Base-by-base conservation (phyloP, 2,797 vertebrate genomes). In the Hyperoplus immaculatus region DNA sequence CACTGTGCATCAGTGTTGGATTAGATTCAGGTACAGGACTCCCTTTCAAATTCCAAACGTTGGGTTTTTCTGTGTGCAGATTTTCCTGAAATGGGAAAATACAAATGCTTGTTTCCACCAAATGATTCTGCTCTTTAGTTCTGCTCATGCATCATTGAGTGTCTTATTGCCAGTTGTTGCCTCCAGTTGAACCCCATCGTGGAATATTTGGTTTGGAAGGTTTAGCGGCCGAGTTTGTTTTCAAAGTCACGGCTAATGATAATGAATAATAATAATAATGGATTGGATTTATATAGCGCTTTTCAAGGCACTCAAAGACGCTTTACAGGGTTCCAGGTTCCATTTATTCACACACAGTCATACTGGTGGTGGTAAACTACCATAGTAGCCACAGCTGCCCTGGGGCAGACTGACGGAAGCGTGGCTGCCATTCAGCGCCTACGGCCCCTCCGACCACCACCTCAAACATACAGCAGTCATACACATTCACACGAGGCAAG, bases 101-200 rank as follows among this genome's bases (percentile, higher is more conserved):
- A 13, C 29, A 72, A 81, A 77, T 49, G 61, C 49, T 72, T 68
- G n/a, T 65, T 83, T 73, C 18, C 77, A 69, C 45, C 69, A 69
- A 69, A 80, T 69, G 8, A 71, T 57, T 64, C 10, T 62, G 68
- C 49, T 15, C 16, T 74, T 79, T 47, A 54, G 63, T 59, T 69
- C 58, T 55, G 41, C 68, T 85, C 69, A 66, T 85, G 81, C 62
- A 58, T 87, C 69, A 72, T 42, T 76, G 66, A 78, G 67, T 54
- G 29, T 76, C 51, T 73, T 62, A 57, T 71, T 45, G 72, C 47
- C 60, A 42, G 70, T 72, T 56, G 47, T 47, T 86, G 78, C 60
- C 68, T 86, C 61, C 29, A 82, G 66, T 77, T 81, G 39, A 62
- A 60, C 43, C 62, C 29, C 13, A 2, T 46, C 49, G 71, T 81